These are phyloP conservation scores for Rhegmatorhina hoffmannsi DNA, from an alignment of 2,113 vertebrate species.

Conservation along the genomic window DNA sequence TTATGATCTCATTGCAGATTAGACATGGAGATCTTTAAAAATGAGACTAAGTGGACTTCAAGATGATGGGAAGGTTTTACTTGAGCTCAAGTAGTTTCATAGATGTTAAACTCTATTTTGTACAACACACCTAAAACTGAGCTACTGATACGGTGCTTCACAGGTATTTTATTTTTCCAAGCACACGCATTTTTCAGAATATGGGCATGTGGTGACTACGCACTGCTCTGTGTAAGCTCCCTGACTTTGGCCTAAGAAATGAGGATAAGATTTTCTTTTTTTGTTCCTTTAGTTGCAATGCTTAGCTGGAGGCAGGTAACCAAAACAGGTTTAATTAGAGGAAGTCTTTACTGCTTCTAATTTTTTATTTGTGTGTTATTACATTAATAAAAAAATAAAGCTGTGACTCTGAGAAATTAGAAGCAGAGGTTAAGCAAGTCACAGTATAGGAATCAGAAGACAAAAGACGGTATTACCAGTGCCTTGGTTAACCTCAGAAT, in stretches of 20 bases:
- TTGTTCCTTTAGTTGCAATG: background rate
- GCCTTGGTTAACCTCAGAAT: background rate
- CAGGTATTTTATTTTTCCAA: background rate
- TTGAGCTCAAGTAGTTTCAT: background rate
- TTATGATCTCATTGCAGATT: background rate
- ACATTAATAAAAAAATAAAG: background rate
- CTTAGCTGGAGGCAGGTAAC: background rate
- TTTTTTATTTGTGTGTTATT: background rate
- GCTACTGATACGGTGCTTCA: background rate
- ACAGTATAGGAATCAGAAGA: rapidly evolving
- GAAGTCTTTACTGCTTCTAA: background rate
- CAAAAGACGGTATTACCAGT: background rate
- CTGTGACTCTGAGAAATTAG: background rate
- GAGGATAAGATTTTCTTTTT: background rate
- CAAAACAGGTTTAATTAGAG: background rate
- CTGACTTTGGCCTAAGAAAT: background rate
- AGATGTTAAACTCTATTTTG: background rate
- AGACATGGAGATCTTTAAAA: background rate
- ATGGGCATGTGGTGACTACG: background rate
- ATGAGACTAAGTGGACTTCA: background rate
- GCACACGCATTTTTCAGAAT: background rate
- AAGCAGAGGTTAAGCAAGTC: background rate
- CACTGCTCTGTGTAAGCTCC: background rate
- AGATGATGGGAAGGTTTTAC: background rate
- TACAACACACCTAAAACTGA: background rate